Evolutionary conservation across 2,888 invertebrate genomes (phyloP), one percentile per base, ranked within the genome.

Genomic region (Dioctria linearis): DNA sequence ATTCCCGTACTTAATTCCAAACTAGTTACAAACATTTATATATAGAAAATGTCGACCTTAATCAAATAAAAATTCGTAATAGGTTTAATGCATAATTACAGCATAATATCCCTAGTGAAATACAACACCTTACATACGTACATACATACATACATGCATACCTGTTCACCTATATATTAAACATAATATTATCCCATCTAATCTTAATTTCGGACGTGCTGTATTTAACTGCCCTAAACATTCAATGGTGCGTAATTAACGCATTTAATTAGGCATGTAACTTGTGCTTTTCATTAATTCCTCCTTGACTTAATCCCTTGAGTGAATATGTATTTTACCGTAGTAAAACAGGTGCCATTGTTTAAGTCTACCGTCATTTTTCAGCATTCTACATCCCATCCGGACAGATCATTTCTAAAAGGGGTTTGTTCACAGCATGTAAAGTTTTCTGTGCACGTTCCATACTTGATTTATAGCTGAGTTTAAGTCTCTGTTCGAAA

Each of bases 361-460:
- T 46, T 67, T 65, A 39, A 65, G 67, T 6, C 43, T 67, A 67
- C 25, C 25, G 13, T 66, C 54, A 40, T 54, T 54, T 51, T 71
- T 71, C 54, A 13, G 54, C 11, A 25, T 25, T 5, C 54, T 54
- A 11, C 25, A n/a, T 43, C 40, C 6, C 66, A 25, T 25, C 69
- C n/a, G 11, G 54, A 71, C 71, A 54, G 71, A 71, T 71, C 54
- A 51, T 54, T 71, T 11, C 49, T 39, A 71, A 71, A 67, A 71
- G 51, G 71, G 54, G 71, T 71, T 51, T 46, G 54, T 71, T 71
- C 71, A n/a, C 71, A 71, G 57, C 71, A 71, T 71, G 71, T 71
- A 71, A 67, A 67, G 71, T 54, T 71, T 71, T 71, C 71, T 25
- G 51, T 71, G 71, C 71, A 71, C 71, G 71, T 71, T 71, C 71